A percentile compares a stretch with the other conserved stretches of the same genome.
phyloP scores from a whole-genome alignment of 2,888 invertebrate species.

The Campoplex capitator region DNA sequence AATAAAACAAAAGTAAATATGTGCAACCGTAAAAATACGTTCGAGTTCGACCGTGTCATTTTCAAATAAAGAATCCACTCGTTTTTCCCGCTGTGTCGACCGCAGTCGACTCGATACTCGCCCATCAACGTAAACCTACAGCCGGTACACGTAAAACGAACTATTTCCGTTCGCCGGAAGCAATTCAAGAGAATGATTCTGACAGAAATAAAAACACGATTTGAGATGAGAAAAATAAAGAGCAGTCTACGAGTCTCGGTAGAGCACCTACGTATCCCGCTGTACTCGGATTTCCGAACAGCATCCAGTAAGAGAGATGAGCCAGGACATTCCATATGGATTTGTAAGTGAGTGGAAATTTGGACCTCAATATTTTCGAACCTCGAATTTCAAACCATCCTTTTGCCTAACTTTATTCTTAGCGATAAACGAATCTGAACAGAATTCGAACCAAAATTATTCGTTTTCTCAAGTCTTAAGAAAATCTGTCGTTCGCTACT shows the following conservation, averaged over 20 bases:
- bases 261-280: not conserved
- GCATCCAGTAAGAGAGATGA: not conserved
- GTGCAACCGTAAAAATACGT: not conserved
- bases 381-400: not conserved
- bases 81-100: not conserved
- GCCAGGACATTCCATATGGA: not conserved
- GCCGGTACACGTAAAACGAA: slow-evolving; percentile 13
- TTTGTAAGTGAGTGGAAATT: not conserved
- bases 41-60: not conserved
- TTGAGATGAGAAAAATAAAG: slow-evolving; percentile 4
- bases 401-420: too few species aligned
- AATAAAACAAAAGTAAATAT: not conserved
- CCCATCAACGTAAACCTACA: not conserved
- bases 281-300: not conserved
- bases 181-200: slow-evolving; percentile 71
- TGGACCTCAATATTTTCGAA: not conserved
- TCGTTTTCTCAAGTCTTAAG: too few species aligned
- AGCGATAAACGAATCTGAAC: too few species aligned
- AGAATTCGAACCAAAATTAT: too few species aligned
- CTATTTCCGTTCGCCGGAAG: slow-evolving; percentile 66
- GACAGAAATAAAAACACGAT: slow-evolving; percentile 71
- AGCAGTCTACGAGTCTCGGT: not conserved
- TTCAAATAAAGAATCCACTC: not conserved
- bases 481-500: too few species aligned
- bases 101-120: not conserved